Evolutionary conservation across 1,140 invertebrate species (phyloP).

Genomic region (Thrips palmi): DNA sequence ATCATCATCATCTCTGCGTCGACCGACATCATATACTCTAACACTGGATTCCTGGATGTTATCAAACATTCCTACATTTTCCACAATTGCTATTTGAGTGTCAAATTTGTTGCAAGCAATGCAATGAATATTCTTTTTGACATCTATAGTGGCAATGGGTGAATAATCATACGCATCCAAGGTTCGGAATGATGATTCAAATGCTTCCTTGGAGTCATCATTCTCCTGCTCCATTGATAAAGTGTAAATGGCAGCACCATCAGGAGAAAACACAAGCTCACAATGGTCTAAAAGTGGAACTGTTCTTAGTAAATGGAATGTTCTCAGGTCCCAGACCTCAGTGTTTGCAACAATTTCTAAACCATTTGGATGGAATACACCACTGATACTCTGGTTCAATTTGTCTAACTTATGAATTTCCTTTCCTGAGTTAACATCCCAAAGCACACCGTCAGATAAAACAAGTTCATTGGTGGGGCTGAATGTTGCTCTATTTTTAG

Average conservation of each 20-base stretch:
- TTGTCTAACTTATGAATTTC: constrained; percentile 97
- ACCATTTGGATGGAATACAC: constrained; percentile 94
- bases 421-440: constrained; percentile 75
- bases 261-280: constrained; percentile 48
- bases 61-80: constrained; percentile 57
- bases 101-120: constrained; percentile 54
- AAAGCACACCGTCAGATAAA: constrained; percentile 88
- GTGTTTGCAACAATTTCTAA: constrained; percentile 76
- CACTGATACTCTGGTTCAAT: constrained; percentile 83
- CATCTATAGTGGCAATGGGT: constrained; percentile 68
- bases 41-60: constrained; percentile 66
- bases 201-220: constrained; percentile 44
- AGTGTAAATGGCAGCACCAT: constrained; percentile 45
- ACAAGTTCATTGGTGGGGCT: constrained; percentile 85
- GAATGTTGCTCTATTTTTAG: constrained; percentile 85
- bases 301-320: constrained; percentile 83
- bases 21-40: constrained; percentile 63
- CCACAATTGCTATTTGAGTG: constrained; percentile 64
- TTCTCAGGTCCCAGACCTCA: constrained; percentile 89
- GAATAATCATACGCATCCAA: constrained; percentile 87
- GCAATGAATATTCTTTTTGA: constrained; percentile 63
- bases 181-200: constrained; percentile 81
- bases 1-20: constrained; percentile 50
- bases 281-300: constrained; percentile 84
- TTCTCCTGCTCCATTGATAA: constrained; percentile 39